Conservation (phyloP, 2,888 invertebrate species). For the Phorcus lineatus region DNA sequence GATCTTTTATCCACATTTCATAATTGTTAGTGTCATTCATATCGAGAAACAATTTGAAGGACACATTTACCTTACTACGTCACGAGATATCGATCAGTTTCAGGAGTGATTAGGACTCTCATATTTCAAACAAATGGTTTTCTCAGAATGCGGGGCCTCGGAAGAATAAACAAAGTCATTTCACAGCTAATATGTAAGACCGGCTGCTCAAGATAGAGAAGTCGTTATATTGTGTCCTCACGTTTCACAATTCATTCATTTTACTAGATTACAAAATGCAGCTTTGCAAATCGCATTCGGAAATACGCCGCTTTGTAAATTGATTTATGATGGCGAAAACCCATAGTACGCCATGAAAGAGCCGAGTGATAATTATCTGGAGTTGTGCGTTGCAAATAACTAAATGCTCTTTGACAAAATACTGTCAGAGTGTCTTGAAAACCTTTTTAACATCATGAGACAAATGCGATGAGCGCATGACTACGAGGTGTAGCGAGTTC, state of each 20-base stretch:
- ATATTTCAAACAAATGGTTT: background rate
- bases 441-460: background rate
- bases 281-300: background rate
- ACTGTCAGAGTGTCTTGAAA: background rate
- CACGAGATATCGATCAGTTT: background rate
- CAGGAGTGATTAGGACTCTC: background rate
- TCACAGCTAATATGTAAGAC: background rate
- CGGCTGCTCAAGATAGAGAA: background rate
- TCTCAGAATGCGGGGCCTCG: background rate
- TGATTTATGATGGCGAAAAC: background rate
- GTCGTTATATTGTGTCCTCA: background rate
- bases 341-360: background rate
- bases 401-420: background rate
- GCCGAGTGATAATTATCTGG: background rate
- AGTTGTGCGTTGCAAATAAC: background rate
- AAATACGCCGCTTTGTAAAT: background rate
- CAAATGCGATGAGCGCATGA: background rate
- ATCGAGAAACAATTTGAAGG: background rate
- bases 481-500: background rate
- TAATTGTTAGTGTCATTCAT: background rate
- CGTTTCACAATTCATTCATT: background rate
- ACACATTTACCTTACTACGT: background rate
- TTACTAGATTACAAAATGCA: background rate
- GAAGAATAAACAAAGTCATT: constrained; percentile 9
- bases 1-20: too few relatives aligned